Conservation (phyloP, 2,113 vertebrate genomes). For the Dromaius novaehollandiae region DNA sequence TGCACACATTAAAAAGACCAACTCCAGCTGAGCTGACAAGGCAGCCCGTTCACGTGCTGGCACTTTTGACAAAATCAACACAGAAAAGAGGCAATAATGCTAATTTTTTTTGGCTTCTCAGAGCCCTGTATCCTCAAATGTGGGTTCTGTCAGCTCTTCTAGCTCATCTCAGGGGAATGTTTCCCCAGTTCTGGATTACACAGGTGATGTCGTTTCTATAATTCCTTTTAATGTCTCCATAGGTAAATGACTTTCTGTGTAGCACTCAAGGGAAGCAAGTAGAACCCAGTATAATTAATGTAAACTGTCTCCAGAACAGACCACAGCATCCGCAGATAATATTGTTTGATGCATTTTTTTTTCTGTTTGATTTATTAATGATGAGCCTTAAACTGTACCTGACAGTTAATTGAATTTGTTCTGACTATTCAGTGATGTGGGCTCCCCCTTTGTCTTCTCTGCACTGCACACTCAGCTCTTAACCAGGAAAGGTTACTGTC, state of each 20-base stretch:
- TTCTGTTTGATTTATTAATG: slow-evolving; percentile 16
- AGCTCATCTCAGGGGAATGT: not conserved
- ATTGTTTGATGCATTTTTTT: not conserved
- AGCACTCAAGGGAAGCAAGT: not conserved
- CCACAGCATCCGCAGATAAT: not conserved
- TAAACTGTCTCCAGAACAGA: not conserved
- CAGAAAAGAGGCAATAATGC: not conserved
- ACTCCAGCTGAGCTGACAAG: not conserved
- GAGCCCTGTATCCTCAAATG: not conserved
- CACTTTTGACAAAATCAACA: not conserved
- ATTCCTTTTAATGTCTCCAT: not conserved
- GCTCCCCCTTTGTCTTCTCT: not conserved
- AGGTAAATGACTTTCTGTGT: not conserved
- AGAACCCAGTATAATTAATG: not conserved
- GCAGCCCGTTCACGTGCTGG: not conserved
- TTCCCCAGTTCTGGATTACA: not conserved
- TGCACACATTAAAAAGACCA: not conserved
- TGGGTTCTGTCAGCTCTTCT: not conserved
- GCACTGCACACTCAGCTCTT: not conserved
- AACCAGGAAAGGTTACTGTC: not conserved
- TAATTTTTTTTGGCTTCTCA: not conserved
- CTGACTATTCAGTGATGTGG: not conserved
- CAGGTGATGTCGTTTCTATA: not conserved
- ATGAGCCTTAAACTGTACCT: not conserved
- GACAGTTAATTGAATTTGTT: slow-evolving; percentile 6